These are phyloP conservation scores for Oxystoma pomonae DNA, from an alignment of 2,888 invertebrate genomes.

Conservation along the genomic window DNA sequence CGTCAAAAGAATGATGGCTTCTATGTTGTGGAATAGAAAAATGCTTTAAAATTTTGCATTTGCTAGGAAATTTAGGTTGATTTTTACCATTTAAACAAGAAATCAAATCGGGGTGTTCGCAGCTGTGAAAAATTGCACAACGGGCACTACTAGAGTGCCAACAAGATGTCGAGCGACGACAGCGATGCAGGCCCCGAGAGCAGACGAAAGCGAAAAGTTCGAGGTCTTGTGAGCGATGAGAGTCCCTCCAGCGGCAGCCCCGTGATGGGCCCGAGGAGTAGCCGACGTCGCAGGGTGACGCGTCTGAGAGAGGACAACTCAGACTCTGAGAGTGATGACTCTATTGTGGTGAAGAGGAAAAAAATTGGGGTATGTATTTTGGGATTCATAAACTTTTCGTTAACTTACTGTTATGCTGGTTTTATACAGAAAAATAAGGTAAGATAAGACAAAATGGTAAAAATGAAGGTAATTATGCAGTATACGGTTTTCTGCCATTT, in stretches of 20 bases:
- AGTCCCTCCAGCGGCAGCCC: conserved; percentile 32
- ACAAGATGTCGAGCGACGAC: conserved; percentile 34
- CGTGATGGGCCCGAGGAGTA: conserved; percentile 13
- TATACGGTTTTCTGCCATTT: too few species aligned
- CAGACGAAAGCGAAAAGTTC: conserved; percentile 37
- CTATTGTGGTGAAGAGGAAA: conserved; percentile 28
- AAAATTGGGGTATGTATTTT: conserved; percentile 30
- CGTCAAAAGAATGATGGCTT: conserved; percentile 18
- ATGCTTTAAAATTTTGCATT: not conserved
- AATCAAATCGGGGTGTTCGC: too few species aligned
- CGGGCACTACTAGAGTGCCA: not conserved
- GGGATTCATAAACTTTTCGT: too few species aligned
- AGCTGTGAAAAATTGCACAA: not conserved
- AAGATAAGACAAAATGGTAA: too few species aligned
- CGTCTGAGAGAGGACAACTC: conserved; percentile 17
- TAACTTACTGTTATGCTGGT: too few species aligned
- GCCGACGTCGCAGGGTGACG: conserved; percentile 13
- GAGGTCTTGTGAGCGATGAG: conserved; percentile 31
- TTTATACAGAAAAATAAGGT: too few species aligned
- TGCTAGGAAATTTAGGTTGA: not conserved
- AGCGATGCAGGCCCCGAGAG: conserved; percentile 37
- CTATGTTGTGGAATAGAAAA: conserved; percentile 8
- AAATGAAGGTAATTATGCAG: too few species aligned
- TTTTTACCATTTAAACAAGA: not conserved
- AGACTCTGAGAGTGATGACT: conserved; percentile 37